Evolutionary conservation across 2,797 vertebrate species (phyloP).

Genomic region (Chromobotia macracanthus): DNA sequence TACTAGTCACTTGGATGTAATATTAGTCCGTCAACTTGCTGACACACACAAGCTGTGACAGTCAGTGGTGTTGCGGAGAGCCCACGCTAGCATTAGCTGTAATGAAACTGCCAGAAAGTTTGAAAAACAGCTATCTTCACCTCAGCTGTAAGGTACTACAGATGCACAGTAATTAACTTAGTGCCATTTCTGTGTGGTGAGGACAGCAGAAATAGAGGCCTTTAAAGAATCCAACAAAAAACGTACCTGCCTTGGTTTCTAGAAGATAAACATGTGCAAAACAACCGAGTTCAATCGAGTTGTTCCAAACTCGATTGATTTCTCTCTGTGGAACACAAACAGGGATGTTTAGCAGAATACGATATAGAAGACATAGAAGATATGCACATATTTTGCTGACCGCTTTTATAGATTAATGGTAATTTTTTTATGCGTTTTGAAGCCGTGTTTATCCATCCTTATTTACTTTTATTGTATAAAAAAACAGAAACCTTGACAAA

Average conservation of each 20-base stretch:
- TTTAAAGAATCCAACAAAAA: constrained; percentile 2
- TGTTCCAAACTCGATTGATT: background rate
- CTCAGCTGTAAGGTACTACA: constrained; percentile 31
- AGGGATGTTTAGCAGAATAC: background rate
- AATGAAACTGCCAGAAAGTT: constrained; percentile 29
- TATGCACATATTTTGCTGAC: too few relatives aligned
- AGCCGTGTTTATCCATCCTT: too few relatives aligned
- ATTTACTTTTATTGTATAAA: too few relatives aligned
- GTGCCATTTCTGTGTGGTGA: background rate
- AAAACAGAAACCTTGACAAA: too few relatives aligned
- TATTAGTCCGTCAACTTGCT: background rate
- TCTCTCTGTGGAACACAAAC: background rate
- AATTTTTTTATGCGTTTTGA: too few relatives aligned
- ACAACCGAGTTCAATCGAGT: background rate
- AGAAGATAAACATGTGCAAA: background rate
- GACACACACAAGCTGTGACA: constrained; percentile 19
- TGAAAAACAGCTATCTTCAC: constrained; percentile 23
- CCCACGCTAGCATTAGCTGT: constrained; percentile 28
- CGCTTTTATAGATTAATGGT: too few relatives aligned
- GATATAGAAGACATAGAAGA: too few relatives aligned
- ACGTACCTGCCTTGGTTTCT: background rate
- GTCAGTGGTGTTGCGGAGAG: background rate
- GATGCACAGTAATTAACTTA: constrained; percentile 49
- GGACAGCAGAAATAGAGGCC: constrained; percentile 9
- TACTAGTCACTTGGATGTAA: too few relatives aligned